phyloP scores from a whole-genome alignment of 2,888 invertebrate genomes.

The Lycocerus yunnanus region DNA sequence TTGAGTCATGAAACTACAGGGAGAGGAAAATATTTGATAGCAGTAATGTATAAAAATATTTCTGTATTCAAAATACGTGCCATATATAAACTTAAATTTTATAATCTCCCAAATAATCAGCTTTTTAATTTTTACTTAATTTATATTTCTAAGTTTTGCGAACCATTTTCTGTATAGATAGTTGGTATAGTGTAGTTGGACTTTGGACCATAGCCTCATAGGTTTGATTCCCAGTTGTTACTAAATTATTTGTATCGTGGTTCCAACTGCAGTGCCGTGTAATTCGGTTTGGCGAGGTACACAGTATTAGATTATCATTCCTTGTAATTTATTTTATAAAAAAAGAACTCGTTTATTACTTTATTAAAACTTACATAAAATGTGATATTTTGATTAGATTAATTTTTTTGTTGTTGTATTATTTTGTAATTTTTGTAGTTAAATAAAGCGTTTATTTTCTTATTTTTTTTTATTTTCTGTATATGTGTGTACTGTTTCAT shows the following conservation, averaged over 20 bases:
- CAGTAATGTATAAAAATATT: no score
- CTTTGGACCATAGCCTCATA: no score
- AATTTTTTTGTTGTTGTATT: slow-evolving; percentile 9
- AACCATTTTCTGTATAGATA: background rate
- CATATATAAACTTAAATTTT: no score
- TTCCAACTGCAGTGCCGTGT: no score
- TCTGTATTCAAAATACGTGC: no score
- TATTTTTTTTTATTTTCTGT: slow-evolving; percentile 11
- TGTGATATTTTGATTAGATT: background rate
- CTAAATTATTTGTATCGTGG: no score
- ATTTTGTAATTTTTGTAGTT: slow-evolving; percentile 25
- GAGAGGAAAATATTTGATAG: background rate
- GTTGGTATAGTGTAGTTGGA: no score
- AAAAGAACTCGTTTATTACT: background rate
- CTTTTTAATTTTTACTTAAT: background rate
- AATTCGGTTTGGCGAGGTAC: no score
- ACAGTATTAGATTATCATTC: background rate
- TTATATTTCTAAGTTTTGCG: background rate
- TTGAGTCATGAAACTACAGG: background rate
- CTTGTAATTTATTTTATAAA: background rate
- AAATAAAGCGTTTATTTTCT: slow-evolving; percentile 19
- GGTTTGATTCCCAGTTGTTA: no score
- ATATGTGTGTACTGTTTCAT: slow-evolving; percentile 5
- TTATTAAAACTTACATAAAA: background rate
- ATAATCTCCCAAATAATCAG: no score